Percentiles rank a stretch among this genome's conserved stretches.
These are phyloP conservation scores for Drosophila miranda DNA, from an alignment of 1,140 invertebrate species.

Conservation along the genomic window DNA sequence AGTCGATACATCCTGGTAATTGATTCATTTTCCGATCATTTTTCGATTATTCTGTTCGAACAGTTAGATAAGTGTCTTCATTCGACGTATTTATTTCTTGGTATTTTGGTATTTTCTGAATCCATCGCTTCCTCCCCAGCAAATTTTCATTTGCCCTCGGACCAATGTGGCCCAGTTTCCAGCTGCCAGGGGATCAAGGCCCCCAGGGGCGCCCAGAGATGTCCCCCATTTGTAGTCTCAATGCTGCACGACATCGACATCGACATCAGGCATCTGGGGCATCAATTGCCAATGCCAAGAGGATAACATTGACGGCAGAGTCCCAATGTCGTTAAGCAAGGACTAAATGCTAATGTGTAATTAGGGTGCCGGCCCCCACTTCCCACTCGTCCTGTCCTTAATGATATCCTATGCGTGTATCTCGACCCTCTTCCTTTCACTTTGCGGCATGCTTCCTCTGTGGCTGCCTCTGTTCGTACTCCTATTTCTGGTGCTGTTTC, in stretches of 20 bases:
- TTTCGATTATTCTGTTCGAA: too few species aligned
- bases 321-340: conserved; percentile 2
- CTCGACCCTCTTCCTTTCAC: too few species aligned
- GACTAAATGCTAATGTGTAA: conserved; percentile 35
- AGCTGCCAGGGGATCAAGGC: conserved; percentile 2
- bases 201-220: conserved; percentile 7
- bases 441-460: not conserved
- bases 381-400: conserved; percentile 18
- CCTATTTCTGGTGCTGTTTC: too few species aligned
- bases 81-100: too few species aligned
- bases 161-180: too few species aligned
- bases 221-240: conserved; percentile 23
- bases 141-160: too few species aligned
- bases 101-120: too few species aligned
- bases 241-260: conserved; percentile 13
- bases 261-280: not conserved
- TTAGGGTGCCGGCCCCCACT: conserved; percentile 13
- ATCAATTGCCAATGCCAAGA: not conserved
- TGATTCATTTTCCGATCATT: too few species aligned
- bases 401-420: conserved; percentile 20
- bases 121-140: too few species aligned
- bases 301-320: conserved; percentile 6
- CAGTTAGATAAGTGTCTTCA: too few species aligned
- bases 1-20: too few species aligned
- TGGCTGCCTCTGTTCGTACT: not conserved